These are phyloP conservation scores for Allacma fusca DNA, from an alignment of 2,888 invertebrate species.

Conservation along the genomic window DNA sequence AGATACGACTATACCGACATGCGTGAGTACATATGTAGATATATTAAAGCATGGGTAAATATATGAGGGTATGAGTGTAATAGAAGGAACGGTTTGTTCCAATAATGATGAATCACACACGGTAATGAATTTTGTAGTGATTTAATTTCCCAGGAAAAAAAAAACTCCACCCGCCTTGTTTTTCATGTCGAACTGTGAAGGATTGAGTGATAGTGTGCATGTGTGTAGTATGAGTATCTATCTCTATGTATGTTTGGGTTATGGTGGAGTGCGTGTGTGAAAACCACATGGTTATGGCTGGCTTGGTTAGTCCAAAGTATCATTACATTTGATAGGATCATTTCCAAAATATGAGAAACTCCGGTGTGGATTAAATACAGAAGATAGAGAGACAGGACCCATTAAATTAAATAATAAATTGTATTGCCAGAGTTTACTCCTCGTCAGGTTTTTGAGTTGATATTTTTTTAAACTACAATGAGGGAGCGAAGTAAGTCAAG, in stretches of 20 bases:
- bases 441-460: neutral
- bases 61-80: too few species aligned
- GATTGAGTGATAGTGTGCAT: neutral
- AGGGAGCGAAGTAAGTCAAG: too few species aligned
- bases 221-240: neutral
- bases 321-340: constrained; percentile 12
- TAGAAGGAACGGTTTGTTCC: too few species aligned
- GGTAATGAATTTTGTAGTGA: neutral
- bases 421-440: constrained; percentile 6
- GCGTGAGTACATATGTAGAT: too few species aligned
- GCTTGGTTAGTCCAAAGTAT: neutral
- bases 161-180: neutral
- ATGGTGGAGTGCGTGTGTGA: neutral
- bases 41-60: too few species aligned
- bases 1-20: too few species aligned
- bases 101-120: neutral
- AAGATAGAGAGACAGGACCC: neutral
- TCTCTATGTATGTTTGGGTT: neutral
- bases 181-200: neutral
- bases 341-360: neutral
- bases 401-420: constrained; percentile 24
- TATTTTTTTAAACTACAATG: too few species aligned
- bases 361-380: neutral
- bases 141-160: neutral
- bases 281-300: neutral